Percentiles rank a stretch among this genome's conserved stretches.
Evolutionary conservation across 1,140 invertebrate genomes (phyloP).

Genomic region (Melanaphis sacchari): DNA sequence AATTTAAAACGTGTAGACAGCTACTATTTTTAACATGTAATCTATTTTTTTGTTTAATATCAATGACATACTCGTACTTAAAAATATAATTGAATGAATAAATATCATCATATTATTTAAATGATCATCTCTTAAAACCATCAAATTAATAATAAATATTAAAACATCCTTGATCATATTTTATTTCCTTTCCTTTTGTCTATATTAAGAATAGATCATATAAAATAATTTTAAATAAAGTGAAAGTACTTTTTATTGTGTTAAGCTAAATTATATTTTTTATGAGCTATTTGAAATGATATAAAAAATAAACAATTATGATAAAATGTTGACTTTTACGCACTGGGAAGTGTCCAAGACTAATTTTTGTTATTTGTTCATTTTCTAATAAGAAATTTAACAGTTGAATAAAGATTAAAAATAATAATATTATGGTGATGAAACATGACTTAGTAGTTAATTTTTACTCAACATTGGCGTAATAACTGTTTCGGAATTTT

Average conservation of each 20-base stretch:
- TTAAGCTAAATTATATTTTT: neutral
- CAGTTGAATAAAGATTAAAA: neutral
- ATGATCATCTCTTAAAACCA: neutral
- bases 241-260: neutral
- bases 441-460: neutral
- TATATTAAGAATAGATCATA: neutral
- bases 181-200: neutral
- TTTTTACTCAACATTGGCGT: neutral
- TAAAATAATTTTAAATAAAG: neutral
- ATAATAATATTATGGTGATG: neutral
- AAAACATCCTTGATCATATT: neutral
- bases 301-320: neutral
- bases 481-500: neutral
- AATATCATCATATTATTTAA: neutral
- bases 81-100: neutral
- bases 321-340: constrained; percentile 18
- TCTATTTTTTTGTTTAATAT: neutral
- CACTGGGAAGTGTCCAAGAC: neutral
- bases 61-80: neutral
- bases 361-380: neutral
- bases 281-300: neutral
- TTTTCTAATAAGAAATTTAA: neutral
- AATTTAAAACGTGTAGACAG: neutral
- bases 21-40: neutral
- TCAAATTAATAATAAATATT: neutral